Conservation (phyloP, 2,797 vertebrate genomes). For the Tadarida brasiliensis region DNA sequence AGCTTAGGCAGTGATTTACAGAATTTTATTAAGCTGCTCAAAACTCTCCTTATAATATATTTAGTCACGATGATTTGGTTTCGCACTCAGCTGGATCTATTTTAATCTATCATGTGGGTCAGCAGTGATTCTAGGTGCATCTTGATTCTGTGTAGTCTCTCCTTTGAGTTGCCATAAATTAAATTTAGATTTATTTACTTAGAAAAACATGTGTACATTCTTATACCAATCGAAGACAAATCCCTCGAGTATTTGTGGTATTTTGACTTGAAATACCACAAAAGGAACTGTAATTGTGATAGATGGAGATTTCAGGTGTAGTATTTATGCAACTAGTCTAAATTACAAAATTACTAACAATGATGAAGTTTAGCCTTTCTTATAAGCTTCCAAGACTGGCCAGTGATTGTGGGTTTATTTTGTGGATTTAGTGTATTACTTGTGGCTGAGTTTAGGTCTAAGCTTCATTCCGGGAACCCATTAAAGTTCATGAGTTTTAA, state of each 20-base stretch:
- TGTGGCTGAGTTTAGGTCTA: not conserved
- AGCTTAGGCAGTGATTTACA: constrained; percentile 33
- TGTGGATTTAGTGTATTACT: not conserved
- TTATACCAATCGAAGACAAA: not conserved
- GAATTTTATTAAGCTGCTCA: constrained; percentile 57
- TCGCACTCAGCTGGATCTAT: constrained; percentile 47
- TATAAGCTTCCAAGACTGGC: not conserved
- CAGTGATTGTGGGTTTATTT: not conserved
- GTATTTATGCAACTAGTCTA: not conserved
- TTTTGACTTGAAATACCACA: constrained; percentile 22
- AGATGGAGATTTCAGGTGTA: not conserved
- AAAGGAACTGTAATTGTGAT: not conserved
- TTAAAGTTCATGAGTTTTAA: not conserved
- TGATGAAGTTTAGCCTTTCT: not conserved
- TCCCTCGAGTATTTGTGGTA: not conserved
- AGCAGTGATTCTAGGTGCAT: not conserved
- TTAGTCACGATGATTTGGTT: constrained; percentile 53
- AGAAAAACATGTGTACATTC: not conserved
- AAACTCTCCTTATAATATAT: constrained; percentile 38
- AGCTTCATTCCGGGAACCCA: not conserved
- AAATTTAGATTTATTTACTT: constrained; percentile 62
- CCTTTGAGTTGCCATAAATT: constrained; percentile 47
- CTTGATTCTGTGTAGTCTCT: constrained; percentile 47
- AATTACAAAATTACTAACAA: not conserved
- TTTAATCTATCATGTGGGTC: constrained; percentile 55